Evolutionary conservation across 2,888 invertebrate genomes (phyloP).

Genomic region (Phania funesta): DNA sequence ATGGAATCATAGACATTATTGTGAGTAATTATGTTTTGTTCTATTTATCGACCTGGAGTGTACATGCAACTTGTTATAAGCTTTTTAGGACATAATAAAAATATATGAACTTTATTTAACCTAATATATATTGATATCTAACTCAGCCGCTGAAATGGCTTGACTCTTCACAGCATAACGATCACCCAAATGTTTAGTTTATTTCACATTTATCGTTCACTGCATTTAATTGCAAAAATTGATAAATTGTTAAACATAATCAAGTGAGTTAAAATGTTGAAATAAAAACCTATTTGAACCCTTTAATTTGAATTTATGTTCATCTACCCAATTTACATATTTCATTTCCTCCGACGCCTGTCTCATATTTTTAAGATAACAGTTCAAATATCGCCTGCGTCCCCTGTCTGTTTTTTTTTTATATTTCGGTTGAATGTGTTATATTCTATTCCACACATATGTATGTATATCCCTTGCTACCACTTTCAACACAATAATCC

Average conservation of each 20-base stretch:
- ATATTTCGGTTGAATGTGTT: background rate
- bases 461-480: slow-evolving; percentile 6
- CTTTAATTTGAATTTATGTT: background rate
- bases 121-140: too few species aligned
- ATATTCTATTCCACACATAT: too few species aligned
- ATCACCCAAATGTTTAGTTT: too few species aligned
- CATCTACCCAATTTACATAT: background rate
- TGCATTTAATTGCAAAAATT: background rate
- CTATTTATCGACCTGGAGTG: too few species aligned
- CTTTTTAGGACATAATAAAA: too few species aligned
- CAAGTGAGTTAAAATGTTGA: background rate
- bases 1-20: too few species aligned
- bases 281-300: background rate
- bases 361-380: background rate
- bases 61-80: too few species aligned
- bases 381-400: background rate
- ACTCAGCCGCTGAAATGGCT: too few species aligned
- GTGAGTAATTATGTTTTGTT: too few species aligned
- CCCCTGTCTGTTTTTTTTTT: background rate
- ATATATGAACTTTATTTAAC: too few species aligned
- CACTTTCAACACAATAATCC: slow-evolving; percentile 51
- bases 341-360: background rate
- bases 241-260: background rate
- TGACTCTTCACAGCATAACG: too few species aligned
- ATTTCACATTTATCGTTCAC: too few species aligned